Conservation (phyloP, 2,888 invertebrate genomes). For the Eudasyphora cyanicolor region DNA sequence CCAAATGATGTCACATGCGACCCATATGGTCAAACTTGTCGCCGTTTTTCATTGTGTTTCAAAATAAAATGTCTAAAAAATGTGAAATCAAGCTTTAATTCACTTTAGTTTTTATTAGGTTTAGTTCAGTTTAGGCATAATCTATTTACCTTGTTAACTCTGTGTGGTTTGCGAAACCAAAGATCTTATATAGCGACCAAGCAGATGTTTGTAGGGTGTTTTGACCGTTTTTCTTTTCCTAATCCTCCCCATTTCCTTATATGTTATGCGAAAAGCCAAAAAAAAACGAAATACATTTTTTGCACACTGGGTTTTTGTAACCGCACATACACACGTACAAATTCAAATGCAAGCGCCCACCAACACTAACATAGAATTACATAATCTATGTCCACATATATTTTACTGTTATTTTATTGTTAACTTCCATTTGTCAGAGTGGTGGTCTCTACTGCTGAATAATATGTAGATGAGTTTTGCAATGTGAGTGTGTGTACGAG, state of each 20-base stretch:
- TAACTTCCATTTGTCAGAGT: constrained; percentile 47
- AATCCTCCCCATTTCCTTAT: background rate
- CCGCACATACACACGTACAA: constrained; percentile 28
- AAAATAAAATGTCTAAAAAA: background rate
- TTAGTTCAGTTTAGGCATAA: no score
- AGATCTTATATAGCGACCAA: no score
- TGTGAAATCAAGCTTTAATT: no score
- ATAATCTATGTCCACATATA: constrained; percentile 37
- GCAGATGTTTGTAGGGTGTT: background rate
- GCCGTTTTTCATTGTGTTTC: no score
- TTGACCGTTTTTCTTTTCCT: constrained; percentile 6
- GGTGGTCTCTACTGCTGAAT: no score
- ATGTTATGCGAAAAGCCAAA: background rate
- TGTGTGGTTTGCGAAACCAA: no score
- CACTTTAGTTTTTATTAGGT: no score
- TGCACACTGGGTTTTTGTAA: background rate
- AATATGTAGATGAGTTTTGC: constrained; percentile 29
- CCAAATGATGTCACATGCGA: no score
- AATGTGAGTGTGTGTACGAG: constrained; percentile 1
- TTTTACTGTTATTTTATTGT: constrained; percentile 58
- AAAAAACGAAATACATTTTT: constrained; percentile 23
- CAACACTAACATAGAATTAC: background rate
- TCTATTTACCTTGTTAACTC: no score
- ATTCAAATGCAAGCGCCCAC: background rate
- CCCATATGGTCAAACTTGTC: no score